Evolutionary conservation across 1,140 invertebrate species (phyloP).

Genomic region (Aphaenogaster ashmeadi): DNA sequence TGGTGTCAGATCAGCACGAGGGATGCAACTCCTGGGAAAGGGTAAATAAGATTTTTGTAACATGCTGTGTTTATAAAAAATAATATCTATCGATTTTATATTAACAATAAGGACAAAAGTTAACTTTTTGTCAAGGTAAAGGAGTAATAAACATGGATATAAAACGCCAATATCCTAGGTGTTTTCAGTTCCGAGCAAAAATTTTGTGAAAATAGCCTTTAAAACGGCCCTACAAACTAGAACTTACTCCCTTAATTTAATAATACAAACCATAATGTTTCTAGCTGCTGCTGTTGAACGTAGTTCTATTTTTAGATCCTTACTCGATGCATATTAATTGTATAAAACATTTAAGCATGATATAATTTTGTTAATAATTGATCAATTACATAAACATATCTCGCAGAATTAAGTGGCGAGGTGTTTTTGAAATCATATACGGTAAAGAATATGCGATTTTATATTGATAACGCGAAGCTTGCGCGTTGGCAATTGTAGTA

Average conservation of each 20-base stretch:
- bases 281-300: not conserved
- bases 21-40: too few relatives aligned
- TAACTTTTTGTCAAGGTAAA: too few relatives aligned
- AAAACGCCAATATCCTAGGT: too few relatives aligned
- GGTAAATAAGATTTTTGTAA: too few relatives aligned
- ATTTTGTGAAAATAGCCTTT: too few relatives aligned
- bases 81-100: too few relatives aligned
- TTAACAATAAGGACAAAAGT: too few relatives aligned
- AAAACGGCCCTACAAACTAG: too few relatives aligned
- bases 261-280: not conserved
- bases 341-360: not conserved
- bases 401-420: not conserved
- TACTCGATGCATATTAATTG: not conserved
- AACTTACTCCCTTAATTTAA: not conserved
- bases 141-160: too few relatives aligned
- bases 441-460: conserved; percentile 15
- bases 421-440: not conserved
- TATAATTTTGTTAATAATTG: conserved; percentile 19
- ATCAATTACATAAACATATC: conserved; percentile 12
- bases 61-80: too few relatives aligned
- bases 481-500: not conserved
- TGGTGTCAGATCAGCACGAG: too few relatives aligned
- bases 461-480: conserved; percentile 10
- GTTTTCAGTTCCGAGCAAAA: too few relatives aligned
- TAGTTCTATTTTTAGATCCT: not conserved